phyloP scores from a whole-genome alignment of 2,888 invertebrate species.

The Trisateles emortualis region DNA sequence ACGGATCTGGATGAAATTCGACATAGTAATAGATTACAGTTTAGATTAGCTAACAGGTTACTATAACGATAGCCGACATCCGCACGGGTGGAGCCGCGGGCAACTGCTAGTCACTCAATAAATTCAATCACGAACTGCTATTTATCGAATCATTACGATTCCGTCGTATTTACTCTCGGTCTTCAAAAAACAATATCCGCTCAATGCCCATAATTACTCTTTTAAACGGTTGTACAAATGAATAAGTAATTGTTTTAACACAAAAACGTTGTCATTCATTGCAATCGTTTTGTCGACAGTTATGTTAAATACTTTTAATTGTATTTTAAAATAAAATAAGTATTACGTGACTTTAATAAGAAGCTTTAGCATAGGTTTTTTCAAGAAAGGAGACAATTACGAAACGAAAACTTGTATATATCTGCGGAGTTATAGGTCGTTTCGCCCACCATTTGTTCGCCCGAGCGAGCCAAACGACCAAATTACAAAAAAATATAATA shows the following conservation, averaged over 20 bases:
- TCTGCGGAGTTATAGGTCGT: no score
- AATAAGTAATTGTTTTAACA: conserved; percentile 3
- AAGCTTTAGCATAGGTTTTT: no score
- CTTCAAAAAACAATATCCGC: neutral
- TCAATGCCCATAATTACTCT: neutral
- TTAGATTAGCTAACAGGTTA: no score
- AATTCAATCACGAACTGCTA: neutral
- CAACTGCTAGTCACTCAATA: neutral
- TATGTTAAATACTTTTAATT: neutral
- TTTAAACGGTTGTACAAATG: neutral
- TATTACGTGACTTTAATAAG: no score
- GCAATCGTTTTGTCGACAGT: neutral
- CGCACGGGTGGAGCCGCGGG: neutral
- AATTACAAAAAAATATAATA: no score
- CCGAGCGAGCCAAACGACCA: no score
- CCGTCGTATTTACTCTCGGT: neutral
- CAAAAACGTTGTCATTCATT: neutral
- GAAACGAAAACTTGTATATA: no score
- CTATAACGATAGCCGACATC: no score
- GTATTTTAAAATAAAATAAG: neutral
- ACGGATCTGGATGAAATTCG: no score
- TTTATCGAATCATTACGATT: conserved; percentile 4
- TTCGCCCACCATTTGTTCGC: no score
- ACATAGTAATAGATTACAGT: no score
- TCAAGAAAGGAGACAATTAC: no score